Percentiles rank a stretch among this genome's conserved stretches.
Conservation (phyloP, 2,797 vertebrate species). For the Melanotaenia pygmaea region DNA sequence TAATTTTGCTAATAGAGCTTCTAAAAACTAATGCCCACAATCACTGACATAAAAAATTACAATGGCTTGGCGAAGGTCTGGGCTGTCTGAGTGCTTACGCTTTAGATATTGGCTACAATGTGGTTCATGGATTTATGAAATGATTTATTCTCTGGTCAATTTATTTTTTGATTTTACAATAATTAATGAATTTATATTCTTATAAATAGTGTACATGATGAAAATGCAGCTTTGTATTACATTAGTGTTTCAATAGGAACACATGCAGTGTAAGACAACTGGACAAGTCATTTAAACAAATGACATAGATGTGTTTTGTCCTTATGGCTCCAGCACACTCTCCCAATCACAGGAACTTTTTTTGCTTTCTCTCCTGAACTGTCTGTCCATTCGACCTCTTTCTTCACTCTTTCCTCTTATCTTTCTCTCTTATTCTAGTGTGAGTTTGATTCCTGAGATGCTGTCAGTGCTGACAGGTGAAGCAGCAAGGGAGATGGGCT, state of each 20-base stretch:
- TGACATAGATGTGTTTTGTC: not conserved
- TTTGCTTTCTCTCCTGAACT: slow-evolving; percentile 39
- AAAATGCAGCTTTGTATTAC: slow-evolving; percentile 3
- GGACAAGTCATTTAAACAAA: slow-evolving; percentile 8
- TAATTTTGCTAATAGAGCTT: no score
- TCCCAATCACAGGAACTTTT: slow-evolving; percentile 37
- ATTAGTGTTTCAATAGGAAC: not conserved
- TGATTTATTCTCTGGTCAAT: slow-evolving; percentile 14
- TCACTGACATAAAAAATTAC: no score
- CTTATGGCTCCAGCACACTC: slow-evolving; percentile 8
- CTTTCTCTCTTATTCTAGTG: slow-evolving; percentile 60
- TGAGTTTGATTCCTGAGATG: slow-evolving; percentile 69
- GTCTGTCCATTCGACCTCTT: slow-evolving; percentile 26
- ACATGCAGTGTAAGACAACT: not conserved
- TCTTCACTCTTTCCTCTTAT: slow-evolving; percentile 46
- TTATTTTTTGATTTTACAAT: slow-evolving; percentile 3
- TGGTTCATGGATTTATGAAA: not conserved
- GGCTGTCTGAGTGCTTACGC: no score
- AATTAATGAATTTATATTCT: not conserved
- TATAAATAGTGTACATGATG: not conserved
- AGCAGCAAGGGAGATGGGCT: slow-evolving; percentile 65
- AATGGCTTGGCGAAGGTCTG: no score
- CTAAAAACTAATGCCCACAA: no score
- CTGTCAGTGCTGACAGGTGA: slow-evolving; percentile 77
- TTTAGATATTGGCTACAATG: not conserved